Conservation (phyloP, 2,888 invertebrate genomes). For the Oasisia sp. region DNA sequence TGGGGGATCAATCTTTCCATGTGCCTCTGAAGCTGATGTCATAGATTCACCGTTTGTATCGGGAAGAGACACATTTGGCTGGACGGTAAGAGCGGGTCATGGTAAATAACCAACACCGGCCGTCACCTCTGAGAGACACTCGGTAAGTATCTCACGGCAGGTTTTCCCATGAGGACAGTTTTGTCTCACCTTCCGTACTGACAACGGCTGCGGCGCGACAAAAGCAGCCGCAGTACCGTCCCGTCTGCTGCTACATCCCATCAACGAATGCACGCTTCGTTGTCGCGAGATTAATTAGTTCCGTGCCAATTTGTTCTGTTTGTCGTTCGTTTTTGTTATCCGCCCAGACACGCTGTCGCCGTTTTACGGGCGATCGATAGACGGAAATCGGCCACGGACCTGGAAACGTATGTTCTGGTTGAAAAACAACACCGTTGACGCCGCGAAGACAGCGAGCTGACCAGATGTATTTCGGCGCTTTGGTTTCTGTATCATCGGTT, state of each 20-base stretch:
- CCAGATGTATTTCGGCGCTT: not conserved
- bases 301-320: slow-evolving; percentile 5
- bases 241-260: not conserved
- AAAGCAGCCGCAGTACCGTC: not conserved
- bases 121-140: not conserved
- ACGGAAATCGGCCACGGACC: not conserved
- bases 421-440: not conserved
- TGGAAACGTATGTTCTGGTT: not conserved
- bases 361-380: not conserved
- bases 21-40: too few species aligned
- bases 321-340: not conserved
- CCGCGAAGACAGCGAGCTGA: not conserved
- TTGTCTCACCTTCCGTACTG: not conserved
- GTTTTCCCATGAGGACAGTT: not conserved
- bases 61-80: not conserved
- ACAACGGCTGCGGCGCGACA: not conserved
- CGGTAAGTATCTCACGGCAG: not conserved
- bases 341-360: not conserved
- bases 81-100: not conserved
- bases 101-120: not conserved
- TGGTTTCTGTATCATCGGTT: not conserved
- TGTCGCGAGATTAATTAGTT: slow-evolving; percentile 13
- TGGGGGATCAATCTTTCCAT: too few species aligned
- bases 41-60: not conserved
- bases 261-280: slow-evolving; percentile 12